Percentiles rank a stretch among this genome's conserved stretches.
phyloP scores from a whole-genome alignment of 1,140 invertebrate genomes.

The Lordiphosa mommai region DNA sequence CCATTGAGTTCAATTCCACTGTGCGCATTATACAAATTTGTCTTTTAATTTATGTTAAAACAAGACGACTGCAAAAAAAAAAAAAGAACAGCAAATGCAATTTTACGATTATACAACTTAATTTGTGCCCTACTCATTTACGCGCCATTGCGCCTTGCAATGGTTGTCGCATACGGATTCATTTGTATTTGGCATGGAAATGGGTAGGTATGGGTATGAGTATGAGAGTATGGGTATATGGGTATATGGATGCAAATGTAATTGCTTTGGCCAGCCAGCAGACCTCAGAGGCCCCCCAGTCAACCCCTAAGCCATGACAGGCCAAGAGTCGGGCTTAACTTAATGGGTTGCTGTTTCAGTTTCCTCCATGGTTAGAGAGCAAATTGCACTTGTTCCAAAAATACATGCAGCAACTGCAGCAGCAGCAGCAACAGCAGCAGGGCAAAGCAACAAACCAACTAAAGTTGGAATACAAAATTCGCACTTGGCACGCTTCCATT shows the following conservation, averaged over 20 bases:
- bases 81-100: conserved; percentile 35
- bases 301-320: conserved; percentile 1
- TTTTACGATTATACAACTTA: conserved; percentile 43
- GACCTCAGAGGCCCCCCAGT: neutral
- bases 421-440: neutral
- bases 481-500: conserved; percentile 57
- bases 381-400: conserved; percentile 52
- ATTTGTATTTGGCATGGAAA: too few species aligned
- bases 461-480: conserved; percentile 20
- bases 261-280: conserved; percentile 6
- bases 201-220: too few species aligned
- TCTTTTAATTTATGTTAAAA: conserved; percentile 15
- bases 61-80: conserved; percentile 1
- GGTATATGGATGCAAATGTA: neutral
- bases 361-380: conserved; percentile 4
- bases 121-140: conserved; percentile 45
- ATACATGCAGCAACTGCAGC: conserved; percentile 15
- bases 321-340: conserved; percentile 1
- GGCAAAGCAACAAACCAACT: conserved; percentile 17
- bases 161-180: neutral
- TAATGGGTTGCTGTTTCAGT: conserved; percentile 10
- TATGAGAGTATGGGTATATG: neutral
- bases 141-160: conserved; percentile 47
- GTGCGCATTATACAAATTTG: conserved; percentile 7
- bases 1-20: neutral